phyloP scores from a whole-genome alignment of 2,888 invertebrate genomes.

The Nesidiocoris tenuis region DNA sequence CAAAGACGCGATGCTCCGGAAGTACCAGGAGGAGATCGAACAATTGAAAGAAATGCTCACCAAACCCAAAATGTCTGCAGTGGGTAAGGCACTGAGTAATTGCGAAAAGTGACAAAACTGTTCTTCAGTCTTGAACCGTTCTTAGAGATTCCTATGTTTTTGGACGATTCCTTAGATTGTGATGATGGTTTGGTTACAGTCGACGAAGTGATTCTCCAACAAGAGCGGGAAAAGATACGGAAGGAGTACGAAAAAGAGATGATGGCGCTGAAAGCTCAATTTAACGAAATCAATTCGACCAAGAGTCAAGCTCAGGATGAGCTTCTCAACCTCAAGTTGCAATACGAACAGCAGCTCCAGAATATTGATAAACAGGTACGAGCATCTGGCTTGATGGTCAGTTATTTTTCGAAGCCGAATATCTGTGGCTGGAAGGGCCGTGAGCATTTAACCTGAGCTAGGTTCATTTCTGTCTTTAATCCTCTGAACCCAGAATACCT shows the following conservation, averaged over 20 bases:
- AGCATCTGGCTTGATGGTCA: neutral
- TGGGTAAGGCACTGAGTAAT: conserved; percentile 36
- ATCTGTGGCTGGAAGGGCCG: no score
- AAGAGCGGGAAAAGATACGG: conserved; percentile 55
- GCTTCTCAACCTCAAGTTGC: conserved; percentile 59
- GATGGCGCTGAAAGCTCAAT: conserved; percentile 59
- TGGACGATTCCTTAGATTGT: no score
- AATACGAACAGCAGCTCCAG: conserved; percentile 56
- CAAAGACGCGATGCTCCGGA: conserved; percentile 79
- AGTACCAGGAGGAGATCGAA: conserved; percentile 82
- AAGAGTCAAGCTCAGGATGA: conserved; percentile 63
- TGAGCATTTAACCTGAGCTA: no score
- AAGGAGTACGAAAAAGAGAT: conserved; percentile 61
- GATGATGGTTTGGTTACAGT: no score
- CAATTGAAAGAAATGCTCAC: conserved; percentile 63
- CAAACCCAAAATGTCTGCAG: conserved; percentile 44
- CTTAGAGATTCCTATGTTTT: no score
- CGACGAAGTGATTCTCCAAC: conserved; percentile 46
- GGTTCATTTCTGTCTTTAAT: neutral
- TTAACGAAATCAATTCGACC: conserved; percentile 61
- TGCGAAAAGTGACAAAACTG: no score
- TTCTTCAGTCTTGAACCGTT: no score
- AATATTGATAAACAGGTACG: conserved; percentile 46
- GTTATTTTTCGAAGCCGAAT: no score
- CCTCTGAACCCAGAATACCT: neutral